Conservation (phyloP, 2,797 vertebrate genomes). For the Botia almorhae region DNA sequence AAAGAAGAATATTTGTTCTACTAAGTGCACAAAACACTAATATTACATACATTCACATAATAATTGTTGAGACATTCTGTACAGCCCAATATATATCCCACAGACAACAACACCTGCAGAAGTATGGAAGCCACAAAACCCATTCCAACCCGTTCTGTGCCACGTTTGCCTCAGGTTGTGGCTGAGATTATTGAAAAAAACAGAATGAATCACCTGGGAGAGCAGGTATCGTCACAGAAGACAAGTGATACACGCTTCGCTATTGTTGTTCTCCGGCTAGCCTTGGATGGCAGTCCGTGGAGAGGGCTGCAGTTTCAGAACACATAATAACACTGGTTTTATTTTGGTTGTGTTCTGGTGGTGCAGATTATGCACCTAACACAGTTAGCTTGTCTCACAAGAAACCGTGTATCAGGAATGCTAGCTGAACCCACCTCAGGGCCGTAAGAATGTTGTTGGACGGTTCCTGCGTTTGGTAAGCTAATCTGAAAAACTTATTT, state of each 20-base stretch:
- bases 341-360: slow-evolving; percentile 3
- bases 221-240: slow-evolving; percentile 56
- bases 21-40: neutral
- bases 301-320: neutral
- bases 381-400: neutral
- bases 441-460: neutral
- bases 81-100: neutral
- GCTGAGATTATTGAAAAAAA: slow-evolving; percentile 32
- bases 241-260: slow-evolving; percentile 62
- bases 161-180: neutral
- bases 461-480: neutral
- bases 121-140: slow-evolving; percentile 30
- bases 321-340: neutral
- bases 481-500: neutral
- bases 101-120: neutral
- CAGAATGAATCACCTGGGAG: slow-evolving; percentile 53
- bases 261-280: slow-evolving; percentile 56
- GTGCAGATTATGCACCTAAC: neutral
- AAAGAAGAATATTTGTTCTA: neutral
- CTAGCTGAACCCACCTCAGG: neutral
- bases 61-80: neutral
- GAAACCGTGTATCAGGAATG: neutral
- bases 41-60: neutral
- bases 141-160: slow-evolving; percentile 4
- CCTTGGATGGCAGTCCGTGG: neutral